These are phyloP conservation scores for Gymnarchus niloticus DNA, from an alignment of 2,113 vertebrate species.

Conservation along the genomic window DNA sequence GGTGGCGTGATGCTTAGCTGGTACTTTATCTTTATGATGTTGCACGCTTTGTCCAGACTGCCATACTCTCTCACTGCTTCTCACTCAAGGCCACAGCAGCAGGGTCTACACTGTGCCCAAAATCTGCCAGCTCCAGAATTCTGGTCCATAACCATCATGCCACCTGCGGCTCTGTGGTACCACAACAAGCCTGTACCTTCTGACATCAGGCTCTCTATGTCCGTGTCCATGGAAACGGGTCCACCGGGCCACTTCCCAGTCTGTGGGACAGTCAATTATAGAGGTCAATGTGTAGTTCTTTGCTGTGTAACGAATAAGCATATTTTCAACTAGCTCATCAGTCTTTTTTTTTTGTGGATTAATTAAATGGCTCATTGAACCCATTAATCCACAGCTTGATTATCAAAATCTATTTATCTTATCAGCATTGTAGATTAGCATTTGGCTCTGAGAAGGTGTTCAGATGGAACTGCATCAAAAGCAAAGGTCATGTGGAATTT, in stretches of 20 bases:
- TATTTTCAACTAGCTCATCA: constrained; percentile 21
- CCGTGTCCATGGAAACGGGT: background rate
- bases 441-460: background rate
- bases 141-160: too few relatives aligned
- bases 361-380: constrained; percentile 22
- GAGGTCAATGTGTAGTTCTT: constrained; percentile 3
- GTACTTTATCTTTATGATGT: background rate
- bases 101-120: too few relatives aligned
- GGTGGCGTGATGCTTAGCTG: background rate
- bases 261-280: background rate
- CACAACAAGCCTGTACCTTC: background rate
- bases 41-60: background rate
- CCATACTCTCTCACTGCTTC: background rate
- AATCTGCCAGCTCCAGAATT: too few relatives aligned
- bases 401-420: constrained; percentile 22
- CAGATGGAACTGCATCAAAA: background rate
- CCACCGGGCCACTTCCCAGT: background rate
- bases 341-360: constrained; percentile 11
- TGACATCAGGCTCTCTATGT: background rate
- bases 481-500: background rate
- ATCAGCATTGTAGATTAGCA: constrained; percentile 19
- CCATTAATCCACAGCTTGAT: constrained; percentile 24
- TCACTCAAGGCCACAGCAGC: background rate
- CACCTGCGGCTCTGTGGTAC: background rate
- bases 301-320: constrained; percentile 4